Base-by-base conservation (phyloP, 2,113 vertebrate species). In the Zosterops pallidus region DNA sequence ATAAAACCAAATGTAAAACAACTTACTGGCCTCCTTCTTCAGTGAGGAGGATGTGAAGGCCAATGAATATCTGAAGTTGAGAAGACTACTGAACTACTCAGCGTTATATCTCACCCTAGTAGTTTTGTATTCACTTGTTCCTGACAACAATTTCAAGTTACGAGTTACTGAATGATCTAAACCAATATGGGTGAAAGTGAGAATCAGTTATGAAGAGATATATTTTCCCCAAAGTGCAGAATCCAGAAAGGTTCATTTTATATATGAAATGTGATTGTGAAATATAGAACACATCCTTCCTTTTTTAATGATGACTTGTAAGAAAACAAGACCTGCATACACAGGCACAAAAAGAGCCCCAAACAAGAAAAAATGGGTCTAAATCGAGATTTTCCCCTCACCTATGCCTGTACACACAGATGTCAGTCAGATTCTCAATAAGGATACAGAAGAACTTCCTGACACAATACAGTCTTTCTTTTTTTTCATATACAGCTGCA, bases 401-500 rank as follows among this genome's bases (percentile, higher is more conserved):
- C 20, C 55, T 2, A 1, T 28, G 19, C 26, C 2, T 41, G 12
- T 11, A 78, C 5, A 23, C 3, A 39, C 1, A 2, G 8, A 15
- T 16, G 6, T 52, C 29, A 29, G 15, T 28, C 2, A 1, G 25
- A 14, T 33, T 75, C 85, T 56, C 39, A 23, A 4, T 14, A 60
- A 71, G 0, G 2, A 67, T 5, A 35, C 23, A 75, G 22, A 64
- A 68, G 5, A 20, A 65, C 23, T 68, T 55, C 14, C 52, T 35
- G 25, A 7, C 50, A 37, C 7, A 65, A 28, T 2, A 63, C 1
- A 41, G 4, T 6, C 22, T 65, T 55, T 19, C 25, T 41, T 56
- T 50, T 52, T 52, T 42, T 21, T 65, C 6, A 50, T 15, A n/a
- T 8, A 37, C 13, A 46, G 5, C 21, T 35, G 18, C 14, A 10